These are phyloP conservation scores for Hololepta plana DNA, from an alignment of 2,888 invertebrate species.

Conservation along the genomic window DNA sequence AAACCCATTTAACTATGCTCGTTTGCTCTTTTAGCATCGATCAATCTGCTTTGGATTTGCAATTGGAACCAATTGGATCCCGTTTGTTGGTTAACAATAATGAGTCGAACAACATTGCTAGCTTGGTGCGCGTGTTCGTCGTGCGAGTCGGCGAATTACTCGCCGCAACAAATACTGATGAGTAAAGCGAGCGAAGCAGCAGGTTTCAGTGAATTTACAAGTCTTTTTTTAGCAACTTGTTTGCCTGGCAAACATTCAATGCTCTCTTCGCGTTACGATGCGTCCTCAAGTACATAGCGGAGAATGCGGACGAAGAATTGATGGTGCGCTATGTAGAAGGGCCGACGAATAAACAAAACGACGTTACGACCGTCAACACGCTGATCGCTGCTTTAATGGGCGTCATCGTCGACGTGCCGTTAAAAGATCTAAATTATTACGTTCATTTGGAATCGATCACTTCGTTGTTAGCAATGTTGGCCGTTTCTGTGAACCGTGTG, in stretches of 20 bases:
- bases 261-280: constrained; percentile 78
- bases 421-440: constrained; percentile 68
- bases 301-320: constrained; percentile 78
- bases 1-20: background rate
- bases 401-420: constrained; percentile 64
- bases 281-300: constrained; percentile 73
- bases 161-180: constrained; percentile 72
- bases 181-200: constrained; percentile 42
- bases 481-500: constrained; percentile 57
- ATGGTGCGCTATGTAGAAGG: constrained; percentile 64
- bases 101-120: constrained; percentile 76
- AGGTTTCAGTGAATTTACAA: constrained; percentile 1
- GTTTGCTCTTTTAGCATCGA: constrained; percentile 43
- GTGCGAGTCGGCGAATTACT: constrained; percentile 66
- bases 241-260: constrained; percentile 91
- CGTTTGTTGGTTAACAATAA: constrained; percentile 68
- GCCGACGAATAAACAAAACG: constrained; percentile 25
- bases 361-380: no score
- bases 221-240: constrained; percentile 39
- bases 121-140: constrained; percentile 73
- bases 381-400: constrained; percentile 61
- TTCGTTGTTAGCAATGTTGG: constrained; percentile 69
- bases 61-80: constrained; percentile 55
- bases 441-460: constrained; percentile 80
- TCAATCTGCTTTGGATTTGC: constrained; percentile 63